Percentiles rank a stretch among this genome's conserved stretches.
Conservation (phyloP, 1,140 invertebrate genomes). For the Bombus haemorrhoidalis region DNA sequence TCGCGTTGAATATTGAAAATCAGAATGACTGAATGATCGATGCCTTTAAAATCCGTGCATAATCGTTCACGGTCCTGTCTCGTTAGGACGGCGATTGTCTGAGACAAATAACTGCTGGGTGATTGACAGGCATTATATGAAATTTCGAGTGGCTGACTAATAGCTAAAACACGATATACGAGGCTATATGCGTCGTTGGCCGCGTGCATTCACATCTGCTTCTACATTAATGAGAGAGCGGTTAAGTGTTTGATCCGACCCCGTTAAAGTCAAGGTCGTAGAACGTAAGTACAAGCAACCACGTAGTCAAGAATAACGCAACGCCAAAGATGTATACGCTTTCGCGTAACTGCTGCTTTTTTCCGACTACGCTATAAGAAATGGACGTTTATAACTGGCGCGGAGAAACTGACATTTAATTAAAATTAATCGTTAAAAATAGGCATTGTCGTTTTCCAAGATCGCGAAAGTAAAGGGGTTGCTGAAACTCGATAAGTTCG, state of each 20-base stretch:
- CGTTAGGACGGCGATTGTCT: slow-evolving; percentile 61
- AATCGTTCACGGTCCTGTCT: slow-evolving; percentile 44
- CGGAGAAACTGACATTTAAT: neutral
- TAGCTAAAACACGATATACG: slow-evolving; percentile 61
- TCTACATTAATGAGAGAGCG: slow-evolving; percentile 29
- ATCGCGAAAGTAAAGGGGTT: neutral
- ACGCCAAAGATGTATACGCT: neutral
- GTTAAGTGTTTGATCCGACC: slow-evolving; percentile 25
- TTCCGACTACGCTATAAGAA: neutral
- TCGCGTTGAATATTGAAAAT: slow-evolving; percentile 18
- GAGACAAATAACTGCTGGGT: slow-evolving; percentile 73
- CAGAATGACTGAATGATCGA: slow-evolving; percentile 35
- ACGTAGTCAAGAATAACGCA: slow-evolving; percentile 29
- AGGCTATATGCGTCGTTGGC: slow-evolving; percentile 6
- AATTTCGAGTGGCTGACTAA: slow-evolving; percentile 78
- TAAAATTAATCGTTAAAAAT: neutral
- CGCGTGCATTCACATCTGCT: slow-evolving; percentile 45
- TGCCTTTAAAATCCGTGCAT: slow-evolving; percentile 40
- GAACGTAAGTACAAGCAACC: slow-evolving; percentile 12
- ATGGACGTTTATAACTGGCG: neutral
- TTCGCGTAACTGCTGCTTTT: neutral
- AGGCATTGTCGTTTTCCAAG: neutral
- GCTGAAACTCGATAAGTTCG: neutral
- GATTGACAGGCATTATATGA: slow-evolving; percentile 78
- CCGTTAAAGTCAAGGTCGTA: slow-evolving; percentile 48